These are phyloP conservation scores for Cheilosia vernalis DNA, from an alignment of 2,888 invertebrate genomes.

Conservation along the genomic window DNA sequence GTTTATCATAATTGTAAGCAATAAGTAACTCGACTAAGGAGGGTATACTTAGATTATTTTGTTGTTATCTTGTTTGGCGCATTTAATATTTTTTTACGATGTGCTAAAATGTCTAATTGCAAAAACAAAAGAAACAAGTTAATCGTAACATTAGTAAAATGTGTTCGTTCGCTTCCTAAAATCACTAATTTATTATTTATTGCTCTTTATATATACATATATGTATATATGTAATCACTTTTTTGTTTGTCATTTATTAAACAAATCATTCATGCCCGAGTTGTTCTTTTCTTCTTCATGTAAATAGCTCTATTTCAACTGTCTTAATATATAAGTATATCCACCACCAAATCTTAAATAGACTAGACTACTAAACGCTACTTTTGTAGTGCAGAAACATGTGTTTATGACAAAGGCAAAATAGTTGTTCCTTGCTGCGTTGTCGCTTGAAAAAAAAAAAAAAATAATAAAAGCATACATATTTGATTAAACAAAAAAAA, in stretches of 20 bases:
- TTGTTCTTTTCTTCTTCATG: slow-evolving; percentile 43
- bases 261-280: slow-evolving; percentile 56
- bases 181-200: slow-evolving; percentile 75
- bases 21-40: slow-evolving; percentile 37
- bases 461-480: neutral
- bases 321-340: slow-evolving; percentile 51
- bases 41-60: slow-evolving; percentile 42
- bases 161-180: slow-evolving; percentile 72
- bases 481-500: slow-evolving; percentile 2
- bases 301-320: slow-evolving; percentile 56
- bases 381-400: slow-evolving; percentile 48
- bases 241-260: slow-evolving; percentile 57
- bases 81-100: slow-evolving; percentile 70
- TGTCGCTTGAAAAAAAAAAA: slow-evolving; percentile 25
- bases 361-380: slow-evolving; percentile 40
- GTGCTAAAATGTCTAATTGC: slow-evolving; percentile 59
- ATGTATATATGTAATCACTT: slow-evolving; percentile 33
- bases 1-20: slow-evolving; percentile 55
- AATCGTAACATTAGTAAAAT: slow-evolving; percentile 52
- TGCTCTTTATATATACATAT: slow-evolving; percentile 46
- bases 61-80: slow-evolving; percentile 64
- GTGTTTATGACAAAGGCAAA: slow-evolving; percentile 53
- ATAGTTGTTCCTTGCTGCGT: slow-evolving; percentile 60
- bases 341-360: slow-evolving; percentile 63
- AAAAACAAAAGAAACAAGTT: slow-evolving; percentile 23